Percentiles rank a stretch among this genome's conserved stretches.
Conservation (phyloP, 2,113 vertebrate genomes). For the cat (Felis catus) region F.catus_Fca126_mat1.0 CM031420.1:71959501-71960000, state of each 20-base stretch:
- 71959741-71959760: neutral
- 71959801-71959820: neutral
- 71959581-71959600: neutral
- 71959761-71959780: slow-evolving; percentile 23
- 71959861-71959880: too few relatives aligned
- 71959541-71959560: neutral
- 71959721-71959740: neutral
- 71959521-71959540: too few relatives aligned
- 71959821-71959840: too few relatives aligned
- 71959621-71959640: slow-evolving; percentile 4
- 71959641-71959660: neutral
- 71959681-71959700: neutral
- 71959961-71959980: too few relatives aligned
- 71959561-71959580: neutral
- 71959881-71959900: too few relatives aligned
- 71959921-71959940: too few relatives aligned
- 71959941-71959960: too few relatives aligned
- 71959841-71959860: too few relatives aligned
- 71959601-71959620: neutral
- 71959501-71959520: too few relatives aligned
- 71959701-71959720: neutral
- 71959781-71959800: slow-evolving; percentile 2
- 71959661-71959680: neutral
- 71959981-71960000: too few relatives aligned
- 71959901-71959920: too few relatives aligned